Evolutionary conservation across 1,140 invertebrate species (phyloP).

Genomic region (Pollicipes pollicipes): DNA sequence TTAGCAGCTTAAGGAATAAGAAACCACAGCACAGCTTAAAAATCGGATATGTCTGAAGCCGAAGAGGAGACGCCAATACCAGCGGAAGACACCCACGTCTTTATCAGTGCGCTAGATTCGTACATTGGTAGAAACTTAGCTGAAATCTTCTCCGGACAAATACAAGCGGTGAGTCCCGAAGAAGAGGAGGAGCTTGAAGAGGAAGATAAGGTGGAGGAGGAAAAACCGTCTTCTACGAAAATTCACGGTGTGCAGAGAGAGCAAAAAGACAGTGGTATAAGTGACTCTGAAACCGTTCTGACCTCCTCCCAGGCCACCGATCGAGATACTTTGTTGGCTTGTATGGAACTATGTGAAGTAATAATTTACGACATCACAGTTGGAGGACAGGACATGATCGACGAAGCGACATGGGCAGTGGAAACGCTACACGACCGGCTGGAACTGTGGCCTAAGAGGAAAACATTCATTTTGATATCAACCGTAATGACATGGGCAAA

Average conservation of each 20-base stretch:
- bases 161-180: not conserved
- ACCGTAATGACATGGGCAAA: not conserved
- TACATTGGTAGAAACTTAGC: not conserved
- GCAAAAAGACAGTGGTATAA: not conserved
- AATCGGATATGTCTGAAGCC: not conserved
- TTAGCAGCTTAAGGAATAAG: no score
- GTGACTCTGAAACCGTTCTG: not conserved
- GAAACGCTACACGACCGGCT: not conserved
- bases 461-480: not conserved
- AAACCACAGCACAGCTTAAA: no score
- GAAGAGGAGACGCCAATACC: not conserved
- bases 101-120: not conserved
- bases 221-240: not conserved
- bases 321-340: not conserved
- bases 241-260: not conserved
- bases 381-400: not conserved
- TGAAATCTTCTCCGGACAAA: not conserved
- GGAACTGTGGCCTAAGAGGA: not conserved
- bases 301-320: not conserved
- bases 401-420: not conserved
- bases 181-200: not conserved
- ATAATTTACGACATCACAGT: not conserved
- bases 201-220: not conserved
- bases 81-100: not conserved
- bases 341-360: not conserved